A percentile compares a stretch with the other conserved stretches of the same genome.
Evolutionary conservation across 2,888 invertebrate species (phyloP).

Genomic region (Lathronympha strigana): DNA sequence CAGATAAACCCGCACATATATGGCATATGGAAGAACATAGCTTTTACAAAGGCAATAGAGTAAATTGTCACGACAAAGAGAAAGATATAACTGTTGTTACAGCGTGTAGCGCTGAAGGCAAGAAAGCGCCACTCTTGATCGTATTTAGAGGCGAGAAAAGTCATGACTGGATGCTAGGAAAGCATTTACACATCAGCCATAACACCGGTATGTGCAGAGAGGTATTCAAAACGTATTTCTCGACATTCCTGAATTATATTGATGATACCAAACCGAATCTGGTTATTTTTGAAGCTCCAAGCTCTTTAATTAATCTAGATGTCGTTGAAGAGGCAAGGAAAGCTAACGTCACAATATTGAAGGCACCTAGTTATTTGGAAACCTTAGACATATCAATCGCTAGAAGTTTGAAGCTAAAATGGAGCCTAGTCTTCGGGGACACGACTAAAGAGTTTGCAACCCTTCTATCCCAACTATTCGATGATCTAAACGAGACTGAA

Average conservation of each 20-base stretch:
- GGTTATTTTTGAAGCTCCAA: not conserved
- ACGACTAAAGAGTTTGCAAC: not conserved
- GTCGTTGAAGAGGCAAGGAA: constrained; percentile 4
- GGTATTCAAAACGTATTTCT: constrained; percentile 17
- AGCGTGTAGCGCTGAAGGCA: constrained; percentile 17
- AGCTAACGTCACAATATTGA: constrained; percentile 1
- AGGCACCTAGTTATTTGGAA: constrained; percentile 7
- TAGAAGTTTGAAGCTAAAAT: not conserved
- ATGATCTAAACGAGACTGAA: not conserved
- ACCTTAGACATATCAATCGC: not conserved
- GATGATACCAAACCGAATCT: constrained; percentile 1
- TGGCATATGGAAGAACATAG: constrained; percentile 20
- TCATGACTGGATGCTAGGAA: constrained; percentile 12
- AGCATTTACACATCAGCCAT: constrained; percentile 7
- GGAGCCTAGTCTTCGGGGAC: not conserved
- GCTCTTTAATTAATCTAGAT: not conserved
- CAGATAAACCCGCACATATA: constrained; percentile 18
- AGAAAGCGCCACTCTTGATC: constrained; percentile 15
- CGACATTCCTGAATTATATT: constrained; percentile 15
- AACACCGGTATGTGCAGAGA: constrained; percentile 6
- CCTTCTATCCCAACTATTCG: not conserved
- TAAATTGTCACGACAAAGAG: not conserved
- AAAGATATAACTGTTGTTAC: constrained; percentile 9
- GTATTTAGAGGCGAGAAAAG: constrained; percentile 10
- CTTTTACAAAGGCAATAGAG: constrained; percentile 7